phyloP scores from a whole-genome alignment of 1,140 invertebrate genomes.

The Dendroctonus ponderosae region DNA sequence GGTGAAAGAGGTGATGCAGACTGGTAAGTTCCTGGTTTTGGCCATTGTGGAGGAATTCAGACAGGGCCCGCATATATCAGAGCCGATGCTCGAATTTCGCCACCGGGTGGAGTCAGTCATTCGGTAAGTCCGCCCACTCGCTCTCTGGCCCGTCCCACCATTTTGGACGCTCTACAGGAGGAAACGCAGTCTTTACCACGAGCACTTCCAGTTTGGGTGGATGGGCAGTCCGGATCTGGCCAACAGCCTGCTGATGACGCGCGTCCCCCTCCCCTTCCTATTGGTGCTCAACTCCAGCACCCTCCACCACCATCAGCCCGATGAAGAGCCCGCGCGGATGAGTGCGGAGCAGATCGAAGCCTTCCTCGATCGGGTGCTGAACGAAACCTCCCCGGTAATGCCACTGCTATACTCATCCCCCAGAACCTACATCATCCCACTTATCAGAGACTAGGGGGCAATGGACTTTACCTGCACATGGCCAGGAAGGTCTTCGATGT shows the following conservation, averaged over 20 bases:
- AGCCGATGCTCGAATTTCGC: slow-evolving; percentile 78
- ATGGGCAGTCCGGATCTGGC: slow-evolving; percentile 80
- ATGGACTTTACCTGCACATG: slow-evolving; percentile 66
- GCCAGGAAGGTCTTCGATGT: slow-evolving; percentile 79
- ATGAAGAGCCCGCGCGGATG: slow-evolving; percentile 76
- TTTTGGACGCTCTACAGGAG: slow-evolving; percentile 49
- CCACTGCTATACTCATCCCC: neutral
- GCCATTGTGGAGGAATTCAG: slow-evolving; percentile 88
- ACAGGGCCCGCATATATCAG: slow-evolving; percentile 69
- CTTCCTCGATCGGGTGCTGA: slow-evolving; percentile 74
- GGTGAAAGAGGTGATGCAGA: slow-evolving; percentile 77
- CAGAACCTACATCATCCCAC: neutral
- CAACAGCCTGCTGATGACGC: slow-evolving; percentile 86
- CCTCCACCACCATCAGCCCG: slow-evolving; percentile 85
- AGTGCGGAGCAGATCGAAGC: slow-evolving; percentile 75
- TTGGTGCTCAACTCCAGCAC: slow-evolving; percentile 88
- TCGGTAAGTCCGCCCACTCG: slow-evolving; percentile 11
- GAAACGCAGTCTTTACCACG: slow-evolving; percentile 75
- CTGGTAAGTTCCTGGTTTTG: slow-evolving; percentile 83
- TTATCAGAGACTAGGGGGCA: slow-evolving; percentile 77
- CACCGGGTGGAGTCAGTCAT: slow-evolving; percentile 85
- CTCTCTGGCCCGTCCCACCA: no score
- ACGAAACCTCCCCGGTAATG: slow-evolving; percentile 68
- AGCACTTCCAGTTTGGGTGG: slow-evolving; percentile 91
- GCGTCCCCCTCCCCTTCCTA: slow-evolving; percentile 78